Base-by-base conservation (phyloP, 2,113 vertebrate species). In the Ornithorhynchus anatinus region DNA sequence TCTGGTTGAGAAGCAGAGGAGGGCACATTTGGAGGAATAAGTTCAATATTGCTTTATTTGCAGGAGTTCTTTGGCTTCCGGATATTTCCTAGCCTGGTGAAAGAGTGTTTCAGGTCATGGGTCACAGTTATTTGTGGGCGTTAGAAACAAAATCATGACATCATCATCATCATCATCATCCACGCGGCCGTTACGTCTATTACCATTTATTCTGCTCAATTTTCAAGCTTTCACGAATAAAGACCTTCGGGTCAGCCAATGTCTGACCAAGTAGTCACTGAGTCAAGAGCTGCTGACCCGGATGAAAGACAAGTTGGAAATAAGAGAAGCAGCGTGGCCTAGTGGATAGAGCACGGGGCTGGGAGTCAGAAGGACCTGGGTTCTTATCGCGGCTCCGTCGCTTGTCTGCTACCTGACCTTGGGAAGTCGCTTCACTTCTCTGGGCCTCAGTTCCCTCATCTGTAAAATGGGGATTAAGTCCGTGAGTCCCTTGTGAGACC, bases 11-110 rank as follows among this genome's bases (percentile, higher is more conserved):
- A 72, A 77, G 67, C 39, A 25, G 68, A 76, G 42, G 66, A 6
- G 63, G 42, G 35, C 5, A 20, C 16, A 45, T 13, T 40, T 8
- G 23, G 27, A 50, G 6, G 56, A 68, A 42, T 25, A 25, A 5
- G 33, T 66, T 27, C 17, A 25, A 6, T 2, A 29, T 10, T 3
- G 58, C 65, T 86, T 71, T 23, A 11, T 42, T 61, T 23, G 9
- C 37, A 54, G 80, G 71, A 70, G 47, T 71, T 61, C n/a, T 31
- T 7, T 22, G 20, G 33, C 35, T 69, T 83, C 14, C 32, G 38
- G 47, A 13, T 10, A 42, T 16, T 38, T n/a, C 7, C 32, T 59
- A 56, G 42, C 32, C 16, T 22, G 33, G 27, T 25, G n/a, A 1
- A 48, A 43, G 5, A 17, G 1, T 25, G 48, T 39, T n/a, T 37